phyloP scores from a whole-genome alignment of 1,140 invertebrate species.

The Cydia pomonella region DNA sequence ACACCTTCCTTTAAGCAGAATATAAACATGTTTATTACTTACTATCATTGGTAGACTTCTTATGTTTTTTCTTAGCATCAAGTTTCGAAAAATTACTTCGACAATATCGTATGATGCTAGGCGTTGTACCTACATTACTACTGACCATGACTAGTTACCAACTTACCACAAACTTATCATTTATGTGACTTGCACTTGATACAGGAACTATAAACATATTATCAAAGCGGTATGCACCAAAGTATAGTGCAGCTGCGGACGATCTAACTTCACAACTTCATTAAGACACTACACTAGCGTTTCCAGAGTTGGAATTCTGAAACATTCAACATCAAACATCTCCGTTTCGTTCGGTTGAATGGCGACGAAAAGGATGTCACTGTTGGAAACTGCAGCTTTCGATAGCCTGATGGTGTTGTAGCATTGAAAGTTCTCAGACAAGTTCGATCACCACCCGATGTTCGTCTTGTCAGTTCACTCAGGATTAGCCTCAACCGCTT shows the following conservation, averaged over 20 bases:
- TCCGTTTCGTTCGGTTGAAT: neutral
- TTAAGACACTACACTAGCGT: constrained; percentile 61
- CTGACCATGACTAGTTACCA: no score
- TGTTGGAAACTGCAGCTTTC: constrained; percentile 10
- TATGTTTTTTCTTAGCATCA: no score
- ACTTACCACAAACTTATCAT: no score
- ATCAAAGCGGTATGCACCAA: constrained; percentile 40
- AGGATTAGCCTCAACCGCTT: constrained; percentile 41
- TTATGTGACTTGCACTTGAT: neutral
- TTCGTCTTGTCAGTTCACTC: constrained; percentile 34
- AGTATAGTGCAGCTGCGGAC: constrained; percentile 38
- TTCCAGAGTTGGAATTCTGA: constrained; percentile 38
- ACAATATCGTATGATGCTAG: no score
- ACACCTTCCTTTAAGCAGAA: no score
- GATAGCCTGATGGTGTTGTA: constrained; percentile 34
- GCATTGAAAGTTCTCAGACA: constrained; percentile 57
- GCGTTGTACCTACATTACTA: no score
- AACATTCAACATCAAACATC: neutral
- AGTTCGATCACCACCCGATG: constrained; percentile 45
- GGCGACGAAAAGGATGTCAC: neutral
- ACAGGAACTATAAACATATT: constrained; percentile 40
- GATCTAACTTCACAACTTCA: constrained; percentile 66
- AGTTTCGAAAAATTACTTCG: no score
- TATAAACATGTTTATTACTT: no score
- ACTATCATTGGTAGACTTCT: no score